These are phyloP conservation scores for Stegophylla sp. DNA, from an alignment of 2,888 invertebrate species.

Conservation along the genomic window DNA sequence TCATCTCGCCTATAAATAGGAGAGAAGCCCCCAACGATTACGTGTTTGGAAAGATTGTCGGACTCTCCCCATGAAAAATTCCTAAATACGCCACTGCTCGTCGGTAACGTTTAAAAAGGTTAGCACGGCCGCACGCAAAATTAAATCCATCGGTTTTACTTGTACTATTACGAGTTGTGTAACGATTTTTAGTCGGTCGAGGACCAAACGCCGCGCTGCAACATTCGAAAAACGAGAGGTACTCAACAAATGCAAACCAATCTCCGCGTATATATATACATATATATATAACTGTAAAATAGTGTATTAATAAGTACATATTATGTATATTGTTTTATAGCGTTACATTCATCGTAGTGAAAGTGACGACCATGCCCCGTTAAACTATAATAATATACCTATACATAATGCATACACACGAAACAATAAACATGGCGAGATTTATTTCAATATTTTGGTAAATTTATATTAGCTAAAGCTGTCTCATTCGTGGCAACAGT, in stretches of 20 bases:
- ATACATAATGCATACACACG: not conserved
- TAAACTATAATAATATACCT: not conserved
- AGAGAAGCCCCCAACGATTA: no score
- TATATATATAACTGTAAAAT: not conserved
- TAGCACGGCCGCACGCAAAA: not conserved
- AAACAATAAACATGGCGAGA: conserved; percentile 8
- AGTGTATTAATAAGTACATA: not conserved
- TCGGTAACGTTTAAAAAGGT: no score
- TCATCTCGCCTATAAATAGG: no score
- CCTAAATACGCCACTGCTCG: no score
- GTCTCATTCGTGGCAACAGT: not conserved
- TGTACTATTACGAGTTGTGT: not conserved
- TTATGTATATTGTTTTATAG: not conserved
- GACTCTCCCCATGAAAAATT: no score
- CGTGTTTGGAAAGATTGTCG: no score
- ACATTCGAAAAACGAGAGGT: not conserved
- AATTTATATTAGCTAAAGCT: not conserved
- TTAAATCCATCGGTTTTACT: no score
- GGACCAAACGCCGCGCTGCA: not conserved
- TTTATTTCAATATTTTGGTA: not conserved
- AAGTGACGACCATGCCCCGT: not conserved
- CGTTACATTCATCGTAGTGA: conserved; percentile 1
- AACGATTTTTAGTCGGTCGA: not conserved
- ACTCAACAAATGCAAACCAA: not conserved
- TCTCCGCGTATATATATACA: not conserved